Conservation (phyloP, 1,140 invertebrate genomes). For the Ectropis grisescens region DNA sequence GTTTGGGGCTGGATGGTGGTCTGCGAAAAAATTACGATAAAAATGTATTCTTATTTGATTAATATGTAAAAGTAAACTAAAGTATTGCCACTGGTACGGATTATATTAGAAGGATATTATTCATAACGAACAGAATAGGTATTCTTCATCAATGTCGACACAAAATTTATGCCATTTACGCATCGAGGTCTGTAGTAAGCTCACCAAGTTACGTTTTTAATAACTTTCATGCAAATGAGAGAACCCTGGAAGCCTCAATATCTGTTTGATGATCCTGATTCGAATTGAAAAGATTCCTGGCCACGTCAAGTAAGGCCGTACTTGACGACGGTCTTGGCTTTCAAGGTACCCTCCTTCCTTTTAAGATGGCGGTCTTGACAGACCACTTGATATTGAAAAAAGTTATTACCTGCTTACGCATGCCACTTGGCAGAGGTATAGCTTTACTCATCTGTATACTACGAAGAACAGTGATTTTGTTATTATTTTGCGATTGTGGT, state of each 20-base stretch:
- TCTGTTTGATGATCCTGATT: conserved; percentile 41
- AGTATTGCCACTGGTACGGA: too few relatives aligned
- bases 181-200: conserved; percentile 13
- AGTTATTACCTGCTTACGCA: too few relatives aligned
- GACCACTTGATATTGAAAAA: conserved; percentile 32
- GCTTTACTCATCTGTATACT: too few relatives aligned
- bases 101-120: too few relatives aligned
- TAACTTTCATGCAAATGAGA: conserved; percentile 61
- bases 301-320: conserved; percentile 44
- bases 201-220: conserved; percentile 42
- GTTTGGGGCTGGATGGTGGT: too few relatives aligned
- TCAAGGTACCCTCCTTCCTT: conserved; percentile 40
- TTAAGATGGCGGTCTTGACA: conserved; percentile 38
- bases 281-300: conserved; percentile 54
- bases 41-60: too few relatives aligned
- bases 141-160: conserved; percentile 13
- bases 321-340: conserved; percentile 61
- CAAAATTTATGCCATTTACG: conserved; percentile 29
- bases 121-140: too few relatives aligned
- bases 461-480: too few relatives aligned
- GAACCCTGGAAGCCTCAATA: conserved; percentile 51
- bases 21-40: too few relatives aligned
- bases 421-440: too few relatives aligned
- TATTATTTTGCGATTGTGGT: too few relatives aligned
- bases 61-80: too few relatives aligned